These are phyloP conservation scores for Trissolcus japonicus DNA, from an alignment of 2,888 invertebrate species.

Conservation along the genomic window DNA sequence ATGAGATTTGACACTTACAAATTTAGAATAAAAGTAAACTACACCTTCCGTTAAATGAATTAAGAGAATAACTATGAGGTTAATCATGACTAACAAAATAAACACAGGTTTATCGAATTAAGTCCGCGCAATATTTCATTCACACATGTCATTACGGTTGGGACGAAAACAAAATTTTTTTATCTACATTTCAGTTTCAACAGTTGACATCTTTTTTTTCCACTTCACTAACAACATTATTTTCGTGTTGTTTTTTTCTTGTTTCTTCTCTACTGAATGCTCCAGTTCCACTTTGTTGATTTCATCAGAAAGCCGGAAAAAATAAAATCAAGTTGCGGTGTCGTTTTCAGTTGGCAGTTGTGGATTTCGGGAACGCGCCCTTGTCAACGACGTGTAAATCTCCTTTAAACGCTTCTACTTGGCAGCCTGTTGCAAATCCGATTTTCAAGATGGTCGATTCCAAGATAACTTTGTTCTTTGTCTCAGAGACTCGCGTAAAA, in stretches of 20 bases:
- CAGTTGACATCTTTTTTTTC: too few relatives aligned
- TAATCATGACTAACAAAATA: constrained; percentile 25
- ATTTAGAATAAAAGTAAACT: too few relatives aligned
- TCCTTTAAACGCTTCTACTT: constrained; percentile 10
- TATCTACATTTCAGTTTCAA: too few relatives aligned
- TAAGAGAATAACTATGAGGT: constrained; percentile 14
- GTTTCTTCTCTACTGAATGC: too few relatives aligned
- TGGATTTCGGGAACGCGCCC: constrained; percentile 5
- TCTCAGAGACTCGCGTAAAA: background rate
- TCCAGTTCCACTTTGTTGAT: too few relatives aligned
- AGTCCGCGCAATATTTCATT: constrained; percentile 14
- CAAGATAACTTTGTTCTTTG: constrained; percentile 3
- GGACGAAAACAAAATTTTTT: too few relatives aligned
- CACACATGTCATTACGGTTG: background rate
- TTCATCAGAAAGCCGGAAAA: too few relatives aligned
- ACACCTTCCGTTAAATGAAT: constrained; percentile 9
- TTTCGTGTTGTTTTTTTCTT: too few relatives aligned
- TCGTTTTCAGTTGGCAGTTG: too few relatives aligned
- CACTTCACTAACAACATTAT: too few relatives aligned
- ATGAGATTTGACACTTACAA: background rate
- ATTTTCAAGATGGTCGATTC: constrained; percentile 37
- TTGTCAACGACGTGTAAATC: constrained; percentile 13
- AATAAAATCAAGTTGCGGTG: too few relatives aligned
- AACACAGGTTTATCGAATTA: constrained; percentile 22
- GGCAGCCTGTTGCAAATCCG: constrained; percentile 16